Base-by-base conservation (phyloP, 2,113 vertebrate species). In the Misgurnus anguillicaudatus region DNA sequence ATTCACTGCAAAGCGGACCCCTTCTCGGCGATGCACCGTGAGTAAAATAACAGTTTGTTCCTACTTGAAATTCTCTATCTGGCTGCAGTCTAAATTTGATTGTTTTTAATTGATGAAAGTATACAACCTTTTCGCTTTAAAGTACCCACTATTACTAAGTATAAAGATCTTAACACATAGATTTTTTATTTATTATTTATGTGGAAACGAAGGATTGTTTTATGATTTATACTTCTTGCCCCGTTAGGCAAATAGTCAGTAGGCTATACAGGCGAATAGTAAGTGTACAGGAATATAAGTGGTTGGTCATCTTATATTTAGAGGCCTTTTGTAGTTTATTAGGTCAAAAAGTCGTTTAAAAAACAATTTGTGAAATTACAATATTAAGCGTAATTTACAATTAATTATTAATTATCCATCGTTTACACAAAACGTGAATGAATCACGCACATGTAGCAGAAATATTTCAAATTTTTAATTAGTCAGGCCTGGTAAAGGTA, bases 21-120 rank as follows among this genome's bases (percentile, higher is more conserved):
- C 90, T 99, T 99, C 95, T 97, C 97, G 84, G 97, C 97, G 88
- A 99, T 98, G 97, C 97, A 99, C 97, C 96, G 97, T 99, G 95
- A 99, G 97, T 99, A 95, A 91, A 89, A 75, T 77, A 85, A 70
- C 75, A 90, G 88, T 91, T 88, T 85, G 48, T 47, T n/a, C n/a
- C n/a, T 13, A 6, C 17, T 53, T 42, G 24, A 13, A 31, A 65
- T 60, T 65, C n/a, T 65, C 17, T 51, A n/a, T 48, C 9, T 69
- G 41, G 19, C n/a, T 74, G 16, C 14, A 65, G 38, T 24, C 14
- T 6, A 76, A 9, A 21, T 58, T 57, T 21, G 1, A 55, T 10
- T 6, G 36, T 71, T 71, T 19, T 3, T 11, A 72, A 31, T 14
- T 72, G 67, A 51, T 68, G 6, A 21, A 58, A 19, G 10, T 13